phyloP scores from a whole-genome alignment of 1,140 invertebrate species.

The Doryteuthis pealeii region DNA sequence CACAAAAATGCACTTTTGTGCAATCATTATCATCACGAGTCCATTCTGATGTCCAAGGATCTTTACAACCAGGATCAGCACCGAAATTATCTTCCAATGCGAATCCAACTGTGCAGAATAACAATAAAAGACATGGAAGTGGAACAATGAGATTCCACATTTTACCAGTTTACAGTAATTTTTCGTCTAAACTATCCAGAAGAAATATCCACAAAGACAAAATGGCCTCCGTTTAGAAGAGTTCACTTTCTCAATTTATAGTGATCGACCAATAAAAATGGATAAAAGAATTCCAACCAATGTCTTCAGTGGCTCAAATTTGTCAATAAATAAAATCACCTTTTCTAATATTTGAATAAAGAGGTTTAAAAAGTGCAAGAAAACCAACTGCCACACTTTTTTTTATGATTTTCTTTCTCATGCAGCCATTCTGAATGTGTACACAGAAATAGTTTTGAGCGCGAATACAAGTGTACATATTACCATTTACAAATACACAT shows the following conservation, averaged over 20 bases:
- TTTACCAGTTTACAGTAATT: not conserved
- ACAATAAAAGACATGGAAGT: not conserved
- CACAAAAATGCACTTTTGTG: slow-evolving; percentile 31
- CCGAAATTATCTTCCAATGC: slow-evolving; percentile 31
- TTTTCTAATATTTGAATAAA: too few species aligned
- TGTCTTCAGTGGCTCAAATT: too few species aligned
- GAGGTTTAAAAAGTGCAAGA: too few species aligned
- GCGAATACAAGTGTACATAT: too few species aligned
- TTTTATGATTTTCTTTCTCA: too few species aligned
- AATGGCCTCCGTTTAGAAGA: not conserved
- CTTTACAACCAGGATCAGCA: slow-evolving; percentile 34
- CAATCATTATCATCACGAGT: slow-evolving; percentile 33
- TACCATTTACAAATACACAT: too few species aligned
- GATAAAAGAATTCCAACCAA: too few species aligned
- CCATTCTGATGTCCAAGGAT: slow-evolving; percentile 41
- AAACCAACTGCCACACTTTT: too few species aligned
- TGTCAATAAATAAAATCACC: too few species aligned
- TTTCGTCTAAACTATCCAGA: not conserved
- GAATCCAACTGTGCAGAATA: not conserved
- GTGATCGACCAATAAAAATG: not conserved
- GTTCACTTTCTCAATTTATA: not conserved
- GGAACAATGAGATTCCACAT: not conserved
- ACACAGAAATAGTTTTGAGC: too few species aligned
- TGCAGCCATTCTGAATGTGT: too few species aligned
- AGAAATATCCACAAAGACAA: not conserved